These are phyloP conservation scores for Torymus aiolomorphi DNA, from an alignment of 2,888 invertebrate species.

Conservation along the genomic window DNA sequence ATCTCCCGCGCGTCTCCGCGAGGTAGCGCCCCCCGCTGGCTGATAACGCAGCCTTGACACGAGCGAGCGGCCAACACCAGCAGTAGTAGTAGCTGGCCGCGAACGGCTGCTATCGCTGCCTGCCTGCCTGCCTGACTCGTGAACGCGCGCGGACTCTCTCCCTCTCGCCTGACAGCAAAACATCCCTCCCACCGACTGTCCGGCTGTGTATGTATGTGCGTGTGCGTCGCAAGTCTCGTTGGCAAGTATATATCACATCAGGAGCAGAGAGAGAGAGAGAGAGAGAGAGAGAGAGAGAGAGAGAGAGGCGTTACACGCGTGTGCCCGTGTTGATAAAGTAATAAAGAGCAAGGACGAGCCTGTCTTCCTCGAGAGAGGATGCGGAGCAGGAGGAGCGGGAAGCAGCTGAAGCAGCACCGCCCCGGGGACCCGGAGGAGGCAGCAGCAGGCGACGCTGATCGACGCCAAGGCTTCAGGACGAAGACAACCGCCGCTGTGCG, in stretches of 20 bases:
- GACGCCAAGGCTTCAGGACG: too few relatives aligned
- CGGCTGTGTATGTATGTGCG: background rate
- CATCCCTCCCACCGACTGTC: background rate
- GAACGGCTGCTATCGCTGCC: slow-evolving; percentile 18
- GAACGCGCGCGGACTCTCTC: background rate
- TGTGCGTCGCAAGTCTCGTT: background rate
- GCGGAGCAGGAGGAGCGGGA: slow-evolving; percentile 9
- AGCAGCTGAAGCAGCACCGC: slow-evolving; percentile 18
- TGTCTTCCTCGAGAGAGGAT: background rate
- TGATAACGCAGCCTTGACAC: slow-evolving; percentile 6
- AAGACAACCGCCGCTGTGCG: too few relatives aligned
- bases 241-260: too few relatives aligned
- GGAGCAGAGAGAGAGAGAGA: too few relatives aligned
- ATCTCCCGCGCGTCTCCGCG: slow-evolving; percentile 14
- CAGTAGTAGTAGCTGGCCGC: slow-evolving; percentile 14
- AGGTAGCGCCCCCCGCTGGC: slow-evolving; percentile 36
- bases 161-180: background rate
- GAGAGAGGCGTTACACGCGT: too few relatives aligned
- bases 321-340: too few relatives aligned
- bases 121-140: background rate
- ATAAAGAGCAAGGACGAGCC: too few relatives aligned
- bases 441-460: slow-evolving; percentile 16
- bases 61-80: background rate
- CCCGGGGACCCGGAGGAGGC: slow-evolving; percentile 45
- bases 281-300: too few relatives aligned